Conservation (phyloP, 1,140 invertebrate species). For the Drosophila simulans region DNA sequence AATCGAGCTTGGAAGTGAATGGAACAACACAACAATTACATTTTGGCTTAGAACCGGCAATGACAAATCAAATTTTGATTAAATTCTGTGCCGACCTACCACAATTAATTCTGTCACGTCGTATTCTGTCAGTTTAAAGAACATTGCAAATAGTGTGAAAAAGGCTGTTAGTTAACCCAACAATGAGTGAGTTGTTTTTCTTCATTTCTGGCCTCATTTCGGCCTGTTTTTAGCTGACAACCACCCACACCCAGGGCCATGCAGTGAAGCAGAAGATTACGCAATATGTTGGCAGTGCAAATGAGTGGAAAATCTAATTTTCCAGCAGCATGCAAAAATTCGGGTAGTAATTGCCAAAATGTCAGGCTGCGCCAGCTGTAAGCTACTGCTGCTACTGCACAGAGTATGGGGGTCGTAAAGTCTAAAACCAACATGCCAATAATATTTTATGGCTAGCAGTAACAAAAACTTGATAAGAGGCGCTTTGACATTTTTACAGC, state of each 20-base stretch:
- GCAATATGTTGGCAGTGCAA: conserved; percentile 72
- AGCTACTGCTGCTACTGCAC: conserved; percentile 25
- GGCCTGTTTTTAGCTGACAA: conserved; percentile 16
- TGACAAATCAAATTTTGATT: conserved; percentile 18
- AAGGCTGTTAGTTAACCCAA: conserved; percentile 42
- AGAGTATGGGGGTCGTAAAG: conserved; percentile 30
- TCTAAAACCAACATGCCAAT: conserved; percentile 3
- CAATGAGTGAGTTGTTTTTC: conserved; percentile 44
- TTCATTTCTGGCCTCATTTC: conserved; percentile 31
- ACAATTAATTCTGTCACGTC: conserved; percentile 26
- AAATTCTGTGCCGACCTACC: conserved; percentile 9
- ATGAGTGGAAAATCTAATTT: conserved; percentile 78
- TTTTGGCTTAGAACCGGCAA: not conserved
- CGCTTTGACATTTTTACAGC: conserved; percentile 43
- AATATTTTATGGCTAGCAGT: conserved; percentile 38
- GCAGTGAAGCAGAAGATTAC: conserved; percentile 75
- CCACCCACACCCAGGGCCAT: conserved; percentile 41
- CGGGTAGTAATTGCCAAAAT: conserved; percentile 57
- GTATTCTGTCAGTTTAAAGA: conserved; percentile 41
- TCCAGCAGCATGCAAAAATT: conserved; percentile 65
- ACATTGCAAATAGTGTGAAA: conserved; percentile 44
- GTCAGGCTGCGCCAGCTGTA: conserved; percentile 36
- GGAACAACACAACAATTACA: no score
- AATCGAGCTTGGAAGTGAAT: no score
- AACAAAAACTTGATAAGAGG: conserved; percentile 27